These are phyloP conservation scores for Podabrus alpinus DNA, from an alignment of 2,888 invertebrate genomes.

Conservation along the genomic window DNA sequence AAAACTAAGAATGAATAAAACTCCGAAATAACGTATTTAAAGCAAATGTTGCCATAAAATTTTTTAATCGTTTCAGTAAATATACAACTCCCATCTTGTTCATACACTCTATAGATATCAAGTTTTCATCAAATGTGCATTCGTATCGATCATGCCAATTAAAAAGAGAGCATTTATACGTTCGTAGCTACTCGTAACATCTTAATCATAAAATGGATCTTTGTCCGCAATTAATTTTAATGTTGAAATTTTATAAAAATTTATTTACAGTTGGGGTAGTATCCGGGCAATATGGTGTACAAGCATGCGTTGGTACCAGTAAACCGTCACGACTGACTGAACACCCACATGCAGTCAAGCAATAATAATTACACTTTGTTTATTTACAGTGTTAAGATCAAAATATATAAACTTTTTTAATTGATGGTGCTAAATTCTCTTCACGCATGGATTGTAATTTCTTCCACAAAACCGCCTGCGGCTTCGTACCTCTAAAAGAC, in stretches of 20 bases:
- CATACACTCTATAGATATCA: not conserved
- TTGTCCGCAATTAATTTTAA: not conserved
- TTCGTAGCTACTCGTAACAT: too few species aligned
- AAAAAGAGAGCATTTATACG: not conserved
- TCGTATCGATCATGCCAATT: not conserved
- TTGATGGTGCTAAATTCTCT: too few species aligned
- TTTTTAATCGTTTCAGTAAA: not conserved
- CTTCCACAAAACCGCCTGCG: too few species aligned
- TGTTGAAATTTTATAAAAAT: not conserved
- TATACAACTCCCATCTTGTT: not conserved
- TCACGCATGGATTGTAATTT: too few species aligned
- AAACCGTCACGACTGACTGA: too few species aligned
- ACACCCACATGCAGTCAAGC: too few species aligned
- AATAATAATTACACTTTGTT: too few species aligned
- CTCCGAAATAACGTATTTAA: not conserved
- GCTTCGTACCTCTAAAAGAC: too few species aligned
- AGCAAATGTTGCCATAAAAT: not conserved
- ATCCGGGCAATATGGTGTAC: too few species aligned
- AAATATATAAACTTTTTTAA: too few species aligned
- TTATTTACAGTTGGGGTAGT: not conserved
- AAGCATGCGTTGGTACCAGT: too few species aligned
- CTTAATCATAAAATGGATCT: not conserved
- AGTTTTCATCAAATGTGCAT: not conserved
- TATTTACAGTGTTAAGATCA: too few species aligned
- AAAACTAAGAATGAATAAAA: not conserved